Conservation (phyloP, 2,888 invertebrate genomes). For the Lasioglossum zephyrum region DNA sequence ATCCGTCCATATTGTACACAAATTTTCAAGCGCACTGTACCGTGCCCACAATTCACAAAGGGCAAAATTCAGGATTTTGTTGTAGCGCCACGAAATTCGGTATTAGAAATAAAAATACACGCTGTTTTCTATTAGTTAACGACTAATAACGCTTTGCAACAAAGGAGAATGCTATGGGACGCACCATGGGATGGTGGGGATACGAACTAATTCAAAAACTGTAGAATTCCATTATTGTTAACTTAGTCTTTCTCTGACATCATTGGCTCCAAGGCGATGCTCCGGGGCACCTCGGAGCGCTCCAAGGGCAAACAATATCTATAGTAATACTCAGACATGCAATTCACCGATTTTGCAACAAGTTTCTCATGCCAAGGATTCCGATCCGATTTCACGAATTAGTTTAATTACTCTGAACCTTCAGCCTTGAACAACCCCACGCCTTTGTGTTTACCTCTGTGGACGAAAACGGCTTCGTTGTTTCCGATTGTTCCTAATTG, state of each 20-base stretch:
- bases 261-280: not conserved
- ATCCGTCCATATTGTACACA: not conserved
- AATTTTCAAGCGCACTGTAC: not conserved
- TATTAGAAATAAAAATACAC: not conserved
- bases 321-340: not conserved
- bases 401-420: slow-evolving; percentile 10
- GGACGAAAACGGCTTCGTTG: not conserved
- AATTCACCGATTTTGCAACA: not conserved
- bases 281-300: not conserved
- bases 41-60: not conserved
- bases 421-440: not conserved
- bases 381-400: not conserved
- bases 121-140: not conserved
- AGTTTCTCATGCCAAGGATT: not conserved
- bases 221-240: not conserved
- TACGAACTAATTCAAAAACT: not conserved
- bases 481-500: not conserved
- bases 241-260: not conserved
- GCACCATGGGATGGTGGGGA: not conserved
- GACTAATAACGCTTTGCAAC: not conserved
- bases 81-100: not conserved
- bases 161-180: not conserved
- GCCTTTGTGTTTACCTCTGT: not conserved
- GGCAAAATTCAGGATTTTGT: not conserved
- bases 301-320: not conserved